phyloP scores from a whole-genome alignment of 2,797 vertebrate genomes.

The Spondyliosoma cantharus region DNA sequence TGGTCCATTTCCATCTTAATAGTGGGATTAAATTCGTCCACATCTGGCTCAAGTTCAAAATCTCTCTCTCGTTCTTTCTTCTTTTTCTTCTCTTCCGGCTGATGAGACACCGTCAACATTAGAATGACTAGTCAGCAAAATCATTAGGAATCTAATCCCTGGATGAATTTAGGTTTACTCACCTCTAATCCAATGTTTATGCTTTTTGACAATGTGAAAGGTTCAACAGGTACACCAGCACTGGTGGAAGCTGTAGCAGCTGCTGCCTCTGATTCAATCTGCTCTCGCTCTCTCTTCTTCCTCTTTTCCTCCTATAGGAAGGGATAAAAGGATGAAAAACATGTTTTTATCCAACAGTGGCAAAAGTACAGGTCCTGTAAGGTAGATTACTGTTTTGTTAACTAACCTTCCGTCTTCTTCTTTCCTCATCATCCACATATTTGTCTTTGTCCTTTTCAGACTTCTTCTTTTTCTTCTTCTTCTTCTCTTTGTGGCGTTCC shows the following conservation, averaged over 20 bases:
- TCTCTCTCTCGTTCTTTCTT: slow-evolving; percentile 87
- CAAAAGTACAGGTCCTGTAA: background rate
- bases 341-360: background rate
- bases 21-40: slow-evolving; percentile 85
- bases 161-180: slow-evolving; percentile 20
- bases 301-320: slow-evolving; percentile 92
- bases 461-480: slow-evolving; percentile 99
- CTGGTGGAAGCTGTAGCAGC: slow-evolving; percentile 47
- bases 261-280: slow-evolving; percentile 89
- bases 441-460: slow-evolving; percentile 96
- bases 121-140: background rate
- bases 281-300: slow-evolving; percentile 95
- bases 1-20: slow-evolving; percentile 83
- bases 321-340: background rate
- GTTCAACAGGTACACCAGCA: slow-evolving; percentile 76
- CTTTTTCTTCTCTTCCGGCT: slow-evolving; percentile 92
- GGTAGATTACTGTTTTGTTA: background rate
- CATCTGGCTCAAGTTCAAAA: slow-evolving; percentile 89
- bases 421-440: slow-evolving; percentile 92
- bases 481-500: slow-evolving; percentile 96
- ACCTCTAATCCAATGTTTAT: slow-evolving; percentile 80
- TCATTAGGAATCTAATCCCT: background rate
- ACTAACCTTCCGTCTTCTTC: slow-evolving; percentile 92
- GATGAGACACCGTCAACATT: slow-evolving; percentile 21
- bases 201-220: slow-evolving; percentile 82